These are phyloP conservation scores for Pangasianodon gigas DNA, from an alignment of 2,113 vertebrate genomes.

Conservation along the genomic window DNA sequence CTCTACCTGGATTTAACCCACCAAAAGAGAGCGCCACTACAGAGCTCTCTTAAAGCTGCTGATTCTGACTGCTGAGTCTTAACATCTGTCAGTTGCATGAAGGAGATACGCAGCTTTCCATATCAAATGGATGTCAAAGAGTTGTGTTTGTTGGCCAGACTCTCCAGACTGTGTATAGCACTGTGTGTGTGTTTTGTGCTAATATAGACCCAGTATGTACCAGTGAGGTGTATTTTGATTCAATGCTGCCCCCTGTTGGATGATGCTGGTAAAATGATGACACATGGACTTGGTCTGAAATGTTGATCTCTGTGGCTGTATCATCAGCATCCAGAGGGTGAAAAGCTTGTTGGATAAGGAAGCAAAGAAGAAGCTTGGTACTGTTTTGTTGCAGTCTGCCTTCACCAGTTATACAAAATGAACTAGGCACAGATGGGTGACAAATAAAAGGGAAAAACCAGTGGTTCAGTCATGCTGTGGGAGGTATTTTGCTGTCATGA, in stretches of 20 bases:
- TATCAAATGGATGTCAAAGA: constrained; percentile 23
- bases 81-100: constrained; percentile 1
- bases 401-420: background rate
- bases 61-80: background rate
- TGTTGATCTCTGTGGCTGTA: background rate
- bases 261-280: constrained; percentile 8
- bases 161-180: constrained; percentile 16
- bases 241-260: constrained; percentile 52
- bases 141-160: constrained; percentile 20
- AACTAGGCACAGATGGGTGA: background rate
- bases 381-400: constrained; percentile 26
- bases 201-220: background rate
- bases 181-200: constrained; percentile 27
- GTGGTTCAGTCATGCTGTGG: background rate
- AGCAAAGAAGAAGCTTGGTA: constrained; percentile 36
- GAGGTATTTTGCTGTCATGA: background rate
- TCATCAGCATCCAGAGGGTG: background rate
- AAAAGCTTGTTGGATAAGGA: constrained; percentile 24
- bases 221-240: background rate
- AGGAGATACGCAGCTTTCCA: background rate
- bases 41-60: constrained; percentile 42
- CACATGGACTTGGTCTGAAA: background rate
- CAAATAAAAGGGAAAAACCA: background rate
- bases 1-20: constrained; percentile 86
- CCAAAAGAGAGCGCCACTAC: constrained; percentile 72